Base-by-base conservation (phyloP, 2,888 invertebrate species). In the Amorpha juglandis region DNA sequence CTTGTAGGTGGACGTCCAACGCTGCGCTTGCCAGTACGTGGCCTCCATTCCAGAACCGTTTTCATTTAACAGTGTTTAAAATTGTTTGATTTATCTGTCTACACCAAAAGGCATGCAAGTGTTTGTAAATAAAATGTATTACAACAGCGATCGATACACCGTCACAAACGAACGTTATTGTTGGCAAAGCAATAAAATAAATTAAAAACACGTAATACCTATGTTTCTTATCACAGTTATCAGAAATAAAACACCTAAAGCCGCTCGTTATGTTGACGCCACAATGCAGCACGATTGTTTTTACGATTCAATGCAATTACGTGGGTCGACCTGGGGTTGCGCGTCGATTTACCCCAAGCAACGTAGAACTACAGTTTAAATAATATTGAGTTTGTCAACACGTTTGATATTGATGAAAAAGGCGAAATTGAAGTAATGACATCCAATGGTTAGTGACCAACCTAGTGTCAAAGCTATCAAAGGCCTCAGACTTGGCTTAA, bases 251-350 rank as follows among this genome's bases (percentile, higher is more conserved):
- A 58, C 42, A 58, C 58, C 19, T 58, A 58, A 11, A 58, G 58
- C 19, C 27, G 27, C 27, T 27, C 27, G 27, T 27, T 3, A 27
- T 1, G 19, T 12, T 38, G 12, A 19, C 6, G 42, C 58, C 11
- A 19, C 58, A 58, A 42, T 58, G 58, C 58, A 58, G 19, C 58
- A 12, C 42, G 16, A 58, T 58, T 58, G 11, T 58, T 58, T 58
- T 58, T 38, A 58, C 58, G 35, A 35, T 53, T 53, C n/a, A 35
- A 33, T 14, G 53, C 33, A 33, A 53, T 53, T 53, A 58, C 38
- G 58, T 19, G 58, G 19, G 11, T 42, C 14, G 19, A 58, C 58
- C 19, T 21, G 12, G 58, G n/a, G 38, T 42, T 16, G 16, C 1
- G 1, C 48, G 38, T 19, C 21, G 19, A 12, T 19, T 42, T 42